phyloP scores from a whole-genome alignment of 2,797 vertebrate species.

The Microctenopoma stevenorrisi region DNA sequence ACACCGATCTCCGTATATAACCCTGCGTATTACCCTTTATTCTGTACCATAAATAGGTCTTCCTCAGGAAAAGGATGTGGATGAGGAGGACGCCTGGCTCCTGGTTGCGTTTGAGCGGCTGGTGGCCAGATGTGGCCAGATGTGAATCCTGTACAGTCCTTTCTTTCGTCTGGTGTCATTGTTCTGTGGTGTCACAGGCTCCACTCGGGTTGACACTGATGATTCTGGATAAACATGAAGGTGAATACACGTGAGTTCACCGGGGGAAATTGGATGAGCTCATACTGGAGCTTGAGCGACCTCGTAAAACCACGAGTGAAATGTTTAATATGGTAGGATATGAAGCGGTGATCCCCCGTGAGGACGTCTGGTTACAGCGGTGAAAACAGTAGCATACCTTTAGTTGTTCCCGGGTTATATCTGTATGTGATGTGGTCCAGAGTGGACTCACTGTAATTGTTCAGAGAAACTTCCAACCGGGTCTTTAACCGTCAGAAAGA shows the following conservation, averaged over 20 bases:
- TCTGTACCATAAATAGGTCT: constrained; percentile 65
- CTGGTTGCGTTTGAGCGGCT: constrained; percentile 61
- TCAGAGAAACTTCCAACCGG: no score
- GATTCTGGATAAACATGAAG: neutral
- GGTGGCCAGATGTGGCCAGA: constrained; percentile 58
- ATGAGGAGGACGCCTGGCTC: constrained; percentile 47
- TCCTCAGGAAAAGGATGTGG: constrained; percentile 67
- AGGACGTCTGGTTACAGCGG: neutral
- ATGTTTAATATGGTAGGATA: neutral
- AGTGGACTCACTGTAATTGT: no score
- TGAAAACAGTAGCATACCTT: no score
- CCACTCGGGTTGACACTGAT: neutral
- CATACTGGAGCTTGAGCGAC: neutral
- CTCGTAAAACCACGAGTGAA: neutral
- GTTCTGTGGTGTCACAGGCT: neutral
- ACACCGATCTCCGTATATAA: constrained; percentile 48
- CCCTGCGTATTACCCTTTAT: constrained; percentile 47
- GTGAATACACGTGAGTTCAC: neutral
- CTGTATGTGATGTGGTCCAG: no score
- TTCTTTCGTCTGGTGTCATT: constrained; percentile 16
- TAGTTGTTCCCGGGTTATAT: no score
- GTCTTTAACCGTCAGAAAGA: no score
- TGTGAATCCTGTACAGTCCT: constrained; percentile 11
- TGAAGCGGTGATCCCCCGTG: neutral
- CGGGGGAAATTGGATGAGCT: neutral